A percentile compares a stretch with the other conserved stretches of the same genome.
Evolutionary conservation across 2,888 invertebrate species (phyloP).

Genomic region (Meiosimyza platycephala): DNA sequence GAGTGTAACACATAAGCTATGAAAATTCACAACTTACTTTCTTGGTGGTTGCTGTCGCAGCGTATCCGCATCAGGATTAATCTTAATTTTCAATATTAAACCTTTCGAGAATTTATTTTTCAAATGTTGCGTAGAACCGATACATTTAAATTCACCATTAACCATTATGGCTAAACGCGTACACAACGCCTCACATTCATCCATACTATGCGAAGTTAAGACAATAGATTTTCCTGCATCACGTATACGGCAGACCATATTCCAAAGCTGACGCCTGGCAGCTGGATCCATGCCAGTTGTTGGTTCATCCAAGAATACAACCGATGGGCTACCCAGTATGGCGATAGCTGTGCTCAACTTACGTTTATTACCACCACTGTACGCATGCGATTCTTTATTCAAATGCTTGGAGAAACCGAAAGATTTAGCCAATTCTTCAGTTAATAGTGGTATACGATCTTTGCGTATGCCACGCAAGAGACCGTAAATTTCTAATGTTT

Average conservation of each 20-base stretch:
- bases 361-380: conserved; percentile 79
- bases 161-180: conserved; percentile 85
- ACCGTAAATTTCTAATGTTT: conserved; percentile 74
- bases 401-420: conserved; percentile 73
- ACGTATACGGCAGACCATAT: conserved; percentile 75
- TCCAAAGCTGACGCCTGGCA: conserved; percentile 80
- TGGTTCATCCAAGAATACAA: conserved; percentile 77
- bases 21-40: neutral
- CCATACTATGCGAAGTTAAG: conserved; percentile 87
- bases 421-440: conserved; percentile 65
- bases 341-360: conserved; percentile 79
- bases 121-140: conserved; percentile 80
- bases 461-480: conserved; percentile 72
- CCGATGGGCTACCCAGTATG: conserved; percentile 75
- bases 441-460: conserved; percentile 56
- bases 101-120: conserved; percentile 76
- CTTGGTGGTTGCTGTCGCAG: neutral
- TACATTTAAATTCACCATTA: conserved; percentile 77
- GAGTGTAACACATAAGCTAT: no score
- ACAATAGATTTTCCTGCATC: conserved; percentile 79
- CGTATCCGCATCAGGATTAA: conserved; percentile 29
- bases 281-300: conserved; percentile 69
- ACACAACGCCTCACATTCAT: conserved; percentile 85
- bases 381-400: conserved; percentile 71
- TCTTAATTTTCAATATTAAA: conserved; percentile 66